Evolutionary conservation across 2,888 invertebrate genomes (phyloP).

Genomic region (Drosophila aldrichi): DNA sequence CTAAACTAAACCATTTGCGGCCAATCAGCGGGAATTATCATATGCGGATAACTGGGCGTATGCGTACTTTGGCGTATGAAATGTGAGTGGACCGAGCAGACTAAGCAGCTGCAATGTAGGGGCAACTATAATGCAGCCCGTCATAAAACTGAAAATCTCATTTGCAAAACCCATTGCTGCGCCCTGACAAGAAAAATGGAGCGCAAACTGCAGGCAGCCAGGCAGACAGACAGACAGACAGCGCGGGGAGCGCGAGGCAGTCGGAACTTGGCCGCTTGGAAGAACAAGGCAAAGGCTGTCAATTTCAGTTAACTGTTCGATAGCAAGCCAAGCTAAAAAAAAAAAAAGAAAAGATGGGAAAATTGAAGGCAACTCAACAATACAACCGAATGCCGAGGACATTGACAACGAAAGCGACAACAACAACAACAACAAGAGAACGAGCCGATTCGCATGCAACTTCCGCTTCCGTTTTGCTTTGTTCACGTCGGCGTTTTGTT

Average conservation of each 20-base stretch:
- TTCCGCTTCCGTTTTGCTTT: conserved; percentile 78
- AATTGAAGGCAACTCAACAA: conserved; percentile 66
- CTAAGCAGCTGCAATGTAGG: neutral
- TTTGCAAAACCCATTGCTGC: conserved; percentile 56
- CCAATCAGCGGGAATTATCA: conserved; percentile 38
- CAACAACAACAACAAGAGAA: conserved; percentile 17
- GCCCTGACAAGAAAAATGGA: conserved; percentile 19
- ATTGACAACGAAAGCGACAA: conserved; percentile 22
- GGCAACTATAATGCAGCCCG: conserved; percentile 48
- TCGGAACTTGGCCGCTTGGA: conserved; percentile 32
- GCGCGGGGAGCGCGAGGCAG: neutral
- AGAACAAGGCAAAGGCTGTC: conserved; percentile 74
- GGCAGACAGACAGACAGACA: conserved; percentile 18
- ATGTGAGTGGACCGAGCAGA: neutral
- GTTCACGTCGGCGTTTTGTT: conserved; percentile 26
- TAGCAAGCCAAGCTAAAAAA: conserved; percentile 40
- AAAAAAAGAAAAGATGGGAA: conserved; percentile 31
- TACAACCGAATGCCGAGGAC: conserved; percentile 45
- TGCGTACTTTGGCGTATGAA: conserved; percentile 14
- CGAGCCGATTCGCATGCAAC: conserved; percentile 71
- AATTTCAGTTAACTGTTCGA: conserved; percentile 69
- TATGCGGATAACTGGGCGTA: conserved; percentile 6
- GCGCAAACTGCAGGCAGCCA: conserved; percentile 17
- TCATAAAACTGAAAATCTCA: conserved; percentile 74
- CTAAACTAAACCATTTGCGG: conserved; percentile 41